A percentile compares a stretch with the other conserved stretches of the same genome.
These are phyloP conservation scores for Trichacis sp. DNA, from an alignment of 2,888 invertebrate genomes.

Conservation along the genomic window DNA sequence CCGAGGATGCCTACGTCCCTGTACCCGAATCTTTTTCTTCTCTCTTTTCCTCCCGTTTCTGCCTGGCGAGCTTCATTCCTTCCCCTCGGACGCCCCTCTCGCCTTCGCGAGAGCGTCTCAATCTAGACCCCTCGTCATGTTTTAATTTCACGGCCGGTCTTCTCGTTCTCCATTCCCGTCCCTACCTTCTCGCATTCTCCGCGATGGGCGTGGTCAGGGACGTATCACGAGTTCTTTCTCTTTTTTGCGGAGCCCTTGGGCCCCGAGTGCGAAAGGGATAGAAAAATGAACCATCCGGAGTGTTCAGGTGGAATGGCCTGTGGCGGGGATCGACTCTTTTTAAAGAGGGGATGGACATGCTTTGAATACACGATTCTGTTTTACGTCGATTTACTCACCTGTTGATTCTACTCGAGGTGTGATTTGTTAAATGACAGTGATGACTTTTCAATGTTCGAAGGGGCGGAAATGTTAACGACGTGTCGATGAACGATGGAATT, in stretches of 20 bases:
- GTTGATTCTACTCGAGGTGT: conserved; percentile 25
- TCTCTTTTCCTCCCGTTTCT: conserved; percentile 36
- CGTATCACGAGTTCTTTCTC: conserved; percentile 10
- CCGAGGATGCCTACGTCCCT: conserved; percentile 12
- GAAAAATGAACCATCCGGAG: conserved; percentile 17
- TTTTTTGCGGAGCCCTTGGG: conserved; percentile 10
- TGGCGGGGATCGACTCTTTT: background rate
- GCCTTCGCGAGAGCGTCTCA: conserved; percentile 55
- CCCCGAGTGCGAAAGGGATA: background rate
- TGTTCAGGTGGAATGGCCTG: conserved; percentile 17
- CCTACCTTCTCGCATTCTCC: conserved; percentile 36
- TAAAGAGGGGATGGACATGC: conserved; percentile 27
- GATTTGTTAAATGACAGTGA: conserved; percentile 8
- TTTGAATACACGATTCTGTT: conserved; percentile 29
- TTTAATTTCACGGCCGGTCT: conserved; percentile 64
- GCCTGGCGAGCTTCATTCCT: conserved; percentile 18
- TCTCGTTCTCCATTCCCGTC: conserved; percentile 43
- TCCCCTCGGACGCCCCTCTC: conserved; percentile 34
- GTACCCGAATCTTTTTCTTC: conserved; percentile 16
- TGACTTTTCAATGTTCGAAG: background rate
- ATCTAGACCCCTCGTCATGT: conserved; percentile 61
- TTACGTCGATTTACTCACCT: conserved; percentile 36
- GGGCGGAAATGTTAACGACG: background rate
- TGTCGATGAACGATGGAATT: background rate
- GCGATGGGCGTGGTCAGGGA: conserved; percentile 44